Evolutionary conservation across 2,888 invertebrate genomes (phyloP).

Genomic region (Ornithoptera priamus): DNA sequence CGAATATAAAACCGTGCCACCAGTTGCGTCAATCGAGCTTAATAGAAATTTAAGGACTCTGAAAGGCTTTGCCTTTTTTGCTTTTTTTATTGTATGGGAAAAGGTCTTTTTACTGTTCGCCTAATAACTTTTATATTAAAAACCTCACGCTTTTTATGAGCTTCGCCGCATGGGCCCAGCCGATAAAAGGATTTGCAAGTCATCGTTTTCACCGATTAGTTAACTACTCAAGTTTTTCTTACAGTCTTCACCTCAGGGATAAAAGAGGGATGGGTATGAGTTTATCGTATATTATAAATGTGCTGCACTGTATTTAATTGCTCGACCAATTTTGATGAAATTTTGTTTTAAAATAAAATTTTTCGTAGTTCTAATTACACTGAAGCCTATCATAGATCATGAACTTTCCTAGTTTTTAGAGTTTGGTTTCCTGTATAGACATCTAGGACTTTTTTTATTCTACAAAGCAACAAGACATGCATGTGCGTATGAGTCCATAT

Average conservation of each 20-base stretch:
- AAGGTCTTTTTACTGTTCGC: constrained; percentile 12
- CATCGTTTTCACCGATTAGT: constrained; percentile 4
- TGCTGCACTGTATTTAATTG: too few species aligned
- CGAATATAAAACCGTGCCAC: constrained; percentile 11
- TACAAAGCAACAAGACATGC: too few species aligned
- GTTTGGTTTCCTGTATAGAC: too few species aligned
- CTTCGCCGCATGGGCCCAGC: constrained; percentile 6
- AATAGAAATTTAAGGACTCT: constrained; percentile 21
- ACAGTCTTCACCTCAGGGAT: background rate
- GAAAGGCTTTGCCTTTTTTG: constrained; percentile 12
- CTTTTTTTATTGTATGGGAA: constrained; percentile 13
- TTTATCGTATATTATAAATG: too few species aligned
- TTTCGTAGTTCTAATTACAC: too few species aligned
- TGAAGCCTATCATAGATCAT: too few species aligned
- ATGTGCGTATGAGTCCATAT: too few species aligned
- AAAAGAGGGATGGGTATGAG: too few species aligned
- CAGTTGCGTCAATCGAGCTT: constrained; percentile 21
- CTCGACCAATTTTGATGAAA: too few species aligned
- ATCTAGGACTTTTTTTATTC: too few species aligned
- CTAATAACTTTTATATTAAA: constrained; percentile 17
- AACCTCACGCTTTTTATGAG: constrained; percentile 24
- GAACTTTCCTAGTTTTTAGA: too few species aligned
- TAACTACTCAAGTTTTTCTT: background rate
- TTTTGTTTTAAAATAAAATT: too few species aligned
- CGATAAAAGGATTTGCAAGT: constrained; percentile 14